phyloP scores from a whole-genome alignment of 2,888 invertebrate species.

The Hypselothyrea guttata region DNA sequence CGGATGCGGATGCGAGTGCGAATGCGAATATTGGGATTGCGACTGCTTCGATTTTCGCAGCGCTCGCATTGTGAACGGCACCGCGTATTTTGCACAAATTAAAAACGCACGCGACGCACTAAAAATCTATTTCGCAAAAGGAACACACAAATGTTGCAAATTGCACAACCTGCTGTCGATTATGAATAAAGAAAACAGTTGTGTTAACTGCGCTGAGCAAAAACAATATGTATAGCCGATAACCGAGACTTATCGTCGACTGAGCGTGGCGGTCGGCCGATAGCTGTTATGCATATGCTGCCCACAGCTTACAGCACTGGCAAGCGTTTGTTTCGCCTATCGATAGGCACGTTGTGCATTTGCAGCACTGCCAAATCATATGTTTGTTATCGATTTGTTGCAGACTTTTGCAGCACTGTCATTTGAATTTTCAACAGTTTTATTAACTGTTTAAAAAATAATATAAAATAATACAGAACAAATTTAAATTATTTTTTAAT shows the following conservation, averaged over 20 bases:
- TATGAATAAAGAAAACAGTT: conserved; percentile 51
- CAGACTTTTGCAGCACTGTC: conserved; percentile 35
- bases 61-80: conserved; percentile 51
- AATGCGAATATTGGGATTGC: conserved; percentile 29
- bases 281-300: not conserved
- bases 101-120: conserved; percentile 32
- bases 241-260: conserved; percentile 19
- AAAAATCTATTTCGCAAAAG: conserved; percentile 19
- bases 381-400: too few relatives aligned
- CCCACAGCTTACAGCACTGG: conserved; percentile 9
- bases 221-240: conserved; percentile 59
- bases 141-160: conserved; percentile 56
- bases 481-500: too few relatives aligned
- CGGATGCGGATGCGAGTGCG: conserved; percentile 36
- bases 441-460: not conserved
- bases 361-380: too few relatives aligned
- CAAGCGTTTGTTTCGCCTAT: too few relatives aligned
- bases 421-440: conserved; percentile 36
- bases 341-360: conserved; percentile 7
- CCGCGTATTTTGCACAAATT: conserved; percentile 34
- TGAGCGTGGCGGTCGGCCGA: conserved; percentile 28
- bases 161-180: conserved; percentile 58
- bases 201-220: conserved; percentile 52
- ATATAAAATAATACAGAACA: not conserved
- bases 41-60: conserved; percentile 61